Base-by-base conservation (phyloP, 2,888 invertebrate species). In the Drosophila mettleri region DNA sequence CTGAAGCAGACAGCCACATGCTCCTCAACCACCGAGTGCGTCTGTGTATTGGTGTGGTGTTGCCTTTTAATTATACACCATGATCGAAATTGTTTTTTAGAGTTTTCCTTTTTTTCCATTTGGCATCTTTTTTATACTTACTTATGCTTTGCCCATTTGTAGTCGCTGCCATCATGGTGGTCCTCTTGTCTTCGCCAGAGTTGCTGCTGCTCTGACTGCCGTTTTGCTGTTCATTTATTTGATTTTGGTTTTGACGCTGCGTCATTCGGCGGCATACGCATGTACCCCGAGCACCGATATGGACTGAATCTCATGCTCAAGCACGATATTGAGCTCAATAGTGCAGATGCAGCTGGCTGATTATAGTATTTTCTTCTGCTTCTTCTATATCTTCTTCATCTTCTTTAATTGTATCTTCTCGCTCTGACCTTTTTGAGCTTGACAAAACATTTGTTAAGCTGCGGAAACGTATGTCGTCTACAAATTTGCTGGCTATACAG, bases 1-100 rank as follows among this genome's bases (percentile, higher is more conserved):
- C 68, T 63, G 63, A 45, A 55, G 39, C 63, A 52, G 43, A 51
- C 69, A 64, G 55, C 54, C 70, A 70, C 69, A 76, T 74, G 68
- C 46, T 71, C 54, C 52, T 33, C 39, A 22, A 24, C 41, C 8
- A 29, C 60, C 2, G 18, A 20, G 4, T 52, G 51, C 53, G 33
- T 55, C 43, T 54, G 22, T 64, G 70, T 43, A 24, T 24, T 39
- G 43, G 12, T 46, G 60, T 71, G 55, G 81, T 78, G 80, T 72
- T 86, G 88, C 80, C 88, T 88, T 83, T 84, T 88, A 84, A 84
- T 88, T 84, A 84, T 88, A 86, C 86, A 84, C 83, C 74, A 88
- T 86, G 85, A 85, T 87, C 79, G 80, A 88, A 85, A 84, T 88
- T 86, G 78, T 83, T 86, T 80, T 80, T 83, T 74, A 78, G 54